Evolutionary conservation across 2,888 invertebrate species (phyloP), one percentile per base, ranked within the genome.

Genomic region (Amaurobius ferox): DNA sequence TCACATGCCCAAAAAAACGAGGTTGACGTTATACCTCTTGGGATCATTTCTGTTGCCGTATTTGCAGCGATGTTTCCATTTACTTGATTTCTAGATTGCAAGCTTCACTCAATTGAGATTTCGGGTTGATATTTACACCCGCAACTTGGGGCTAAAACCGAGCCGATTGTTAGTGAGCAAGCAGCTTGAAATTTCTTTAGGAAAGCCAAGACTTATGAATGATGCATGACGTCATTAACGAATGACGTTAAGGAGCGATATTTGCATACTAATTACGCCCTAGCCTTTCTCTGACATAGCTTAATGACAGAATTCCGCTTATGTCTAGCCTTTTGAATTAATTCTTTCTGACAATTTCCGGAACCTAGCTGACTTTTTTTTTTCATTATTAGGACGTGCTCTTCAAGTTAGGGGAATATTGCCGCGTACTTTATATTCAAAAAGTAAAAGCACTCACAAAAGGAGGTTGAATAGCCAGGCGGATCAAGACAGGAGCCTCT

Each of bases 171-270:
- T 77, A 29, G n/a, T 28, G 72, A 35, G 62, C 40, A 76, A 70
- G 61, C 40, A 39, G 26, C 68, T 32, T 40, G 35, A 86, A 86
- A 73, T 79, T 86, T 86, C 78, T 86, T 86, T 62, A 73, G 55
- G 62, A 73, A 61, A 74, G 40, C 40, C 68, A 78, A 79, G 73
- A 78, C 73, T 86, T 79, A 86, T 86, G 85, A 86, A 86, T 86
- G 85, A 86, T 86, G 85, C 85, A 86, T 86, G 85, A 86, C 85
- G 85, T 86, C 85, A 86, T 86, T 86, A 86, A 74, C 78, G 85
- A 73, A 79, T 86, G 85, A 86, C 85, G 79, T 86, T 86, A 86
- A 86, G 73, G 78, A 86, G 85, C 78, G 68, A 86, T 86, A 86
- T 86, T 86, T 86, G 85, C 85, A 86, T 86, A 86, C 85, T 86